A percentile compares a stretch with the other conserved stretches of the same genome.
phyloP scores from a whole-genome alignment of 1,140 invertebrate genomes.

The Drosophila bipectinata region DNA sequence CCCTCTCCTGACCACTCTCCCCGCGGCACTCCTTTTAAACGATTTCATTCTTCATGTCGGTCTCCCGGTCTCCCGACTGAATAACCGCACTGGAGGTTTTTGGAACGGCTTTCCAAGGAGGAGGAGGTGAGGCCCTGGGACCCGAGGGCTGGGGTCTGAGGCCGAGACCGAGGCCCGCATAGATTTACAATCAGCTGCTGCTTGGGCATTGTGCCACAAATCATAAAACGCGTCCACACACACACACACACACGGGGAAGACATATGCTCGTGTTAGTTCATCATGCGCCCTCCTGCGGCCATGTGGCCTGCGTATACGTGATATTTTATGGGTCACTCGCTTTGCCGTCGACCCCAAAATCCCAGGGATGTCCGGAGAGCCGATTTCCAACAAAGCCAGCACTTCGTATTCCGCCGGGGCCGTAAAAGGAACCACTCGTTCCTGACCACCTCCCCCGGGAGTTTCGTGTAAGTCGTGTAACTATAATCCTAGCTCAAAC shows the following conservation, averaged over 20 bases:
- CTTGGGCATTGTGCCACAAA: constrained; percentile 70
- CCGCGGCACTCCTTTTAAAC: constrained; percentile 16
- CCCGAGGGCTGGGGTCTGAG: background rate
- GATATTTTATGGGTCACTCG: constrained; percentile 81
- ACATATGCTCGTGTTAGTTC: constrained; percentile 44
- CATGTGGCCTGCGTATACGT: constrained; percentile 70
- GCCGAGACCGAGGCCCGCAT: constrained; percentile 39
- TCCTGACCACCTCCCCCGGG: constrained; percentile 4
- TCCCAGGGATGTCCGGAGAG: constrained; percentile 29
- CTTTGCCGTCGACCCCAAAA: constrained; percentile 39
- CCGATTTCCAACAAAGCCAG: constrained; percentile 42
- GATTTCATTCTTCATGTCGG: constrained; percentile 29
- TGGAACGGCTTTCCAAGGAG: constrained; percentile 1
- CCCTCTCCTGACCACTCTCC: constrained; percentile 1
- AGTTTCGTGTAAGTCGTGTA: constrained; percentile 32
- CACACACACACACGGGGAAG: constrained; percentile 5
- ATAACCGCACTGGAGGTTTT: constrained; percentile 48
- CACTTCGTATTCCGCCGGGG: constrained; percentile 38
- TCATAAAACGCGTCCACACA: constrained; percentile 72
- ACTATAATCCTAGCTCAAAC: constrained; percentile 52
- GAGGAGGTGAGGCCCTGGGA: background rate
- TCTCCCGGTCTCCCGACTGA: constrained; percentile 5
- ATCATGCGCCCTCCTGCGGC: constrained; percentile 38
- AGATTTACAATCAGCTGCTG: constrained; percentile 74
- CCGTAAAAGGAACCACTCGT: constrained; percentile 43